Conservation (phyloP, 2,888 invertebrate species). For the Eristalis tenax region DNA sequence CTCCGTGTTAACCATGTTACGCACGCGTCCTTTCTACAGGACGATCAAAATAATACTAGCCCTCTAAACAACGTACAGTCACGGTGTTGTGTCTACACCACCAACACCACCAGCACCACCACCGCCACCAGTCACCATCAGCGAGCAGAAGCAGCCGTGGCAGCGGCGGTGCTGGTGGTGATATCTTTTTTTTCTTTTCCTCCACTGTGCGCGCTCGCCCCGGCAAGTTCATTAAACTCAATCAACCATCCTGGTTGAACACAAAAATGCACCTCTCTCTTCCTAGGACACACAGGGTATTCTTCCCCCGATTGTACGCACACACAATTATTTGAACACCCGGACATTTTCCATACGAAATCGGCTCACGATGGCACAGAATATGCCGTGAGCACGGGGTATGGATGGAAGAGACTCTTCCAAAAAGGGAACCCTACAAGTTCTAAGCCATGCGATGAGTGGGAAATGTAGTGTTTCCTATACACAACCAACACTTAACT, state of each 20-base stretch:
- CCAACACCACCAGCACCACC: constrained; percentile 44
- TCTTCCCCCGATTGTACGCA: constrained; percentile 42
- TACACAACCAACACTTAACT: too few relatives aligned
- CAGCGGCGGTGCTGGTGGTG: constrained; percentile 3
- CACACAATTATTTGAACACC: constrained; percentile 56
- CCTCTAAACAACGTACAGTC: constrained; percentile 62
- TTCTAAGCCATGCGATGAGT: constrained; percentile 39
- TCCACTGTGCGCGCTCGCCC: background rate
- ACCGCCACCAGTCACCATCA: constrained; percentile 4
- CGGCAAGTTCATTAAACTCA: constrained; percentile 70
- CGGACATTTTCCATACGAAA: constrained; percentile 61
- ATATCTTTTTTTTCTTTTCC: constrained; percentile 1
- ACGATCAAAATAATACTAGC: constrained; percentile 59
- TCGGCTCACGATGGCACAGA: background rate
- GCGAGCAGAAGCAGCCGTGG: background rate
- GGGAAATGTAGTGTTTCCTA: constrained; percentile 4
- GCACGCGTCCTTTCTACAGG: constrained; percentile 57
- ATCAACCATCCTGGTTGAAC: constrained; percentile 56
- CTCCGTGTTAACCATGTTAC: constrained; percentile 15
- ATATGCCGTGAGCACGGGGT: background rate
- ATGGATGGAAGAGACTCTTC: background rate
- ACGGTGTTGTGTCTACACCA: constrained; percentile 49
- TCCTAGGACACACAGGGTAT: constrained; percentile 51
- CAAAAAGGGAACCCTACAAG: constrained; percentile 38
- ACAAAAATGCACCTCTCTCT: constrained; percentile 50